phyloP scores from a whole-genome alignment of 2,888 invertebrate genomes.

The Microplitis manilae region DNA sequence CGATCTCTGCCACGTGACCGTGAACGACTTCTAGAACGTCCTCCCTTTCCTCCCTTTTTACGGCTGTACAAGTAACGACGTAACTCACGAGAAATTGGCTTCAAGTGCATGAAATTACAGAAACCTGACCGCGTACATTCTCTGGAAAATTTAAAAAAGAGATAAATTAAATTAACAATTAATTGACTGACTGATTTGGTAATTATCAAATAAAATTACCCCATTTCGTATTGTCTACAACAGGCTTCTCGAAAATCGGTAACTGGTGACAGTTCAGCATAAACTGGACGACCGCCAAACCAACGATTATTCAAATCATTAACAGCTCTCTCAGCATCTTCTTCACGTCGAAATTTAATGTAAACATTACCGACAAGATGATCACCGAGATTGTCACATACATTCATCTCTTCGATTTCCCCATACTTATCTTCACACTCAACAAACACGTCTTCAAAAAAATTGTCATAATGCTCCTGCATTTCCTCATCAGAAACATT shows the following conservation, averaged over 20 bases:
- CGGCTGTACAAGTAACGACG: slow-evolving; percentile 87
- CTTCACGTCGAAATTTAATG: slow-evolving; percentile 98
- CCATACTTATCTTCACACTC: slow-evolving; percentile 99
- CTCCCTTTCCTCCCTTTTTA: slow-evolving; percentile 74
- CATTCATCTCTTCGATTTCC: slow-evolving; percentile 99
- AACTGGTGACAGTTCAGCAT: slow-evolving; percentile 98
- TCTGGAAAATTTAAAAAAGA: slow-evolving; percentile 63
- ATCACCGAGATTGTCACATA: slow-evolving; percentile 99
- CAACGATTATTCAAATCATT: slow-evolving; percentile 98
- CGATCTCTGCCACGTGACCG: slow-evolving; percentile 72
- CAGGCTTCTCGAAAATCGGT: slow-evolving; percentile 99
- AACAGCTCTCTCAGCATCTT: slow-evolving; percentile 98
- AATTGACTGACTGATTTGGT: not conserved
- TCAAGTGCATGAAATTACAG: slow-evolving; percentile 99
- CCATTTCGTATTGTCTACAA: slow-evolving; percentile 99
- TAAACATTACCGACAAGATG: slow-evolving; percentile 99
- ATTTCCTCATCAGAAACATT: slow-evolving; percentile 98
- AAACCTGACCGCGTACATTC: slow-evolving; percentile 99
- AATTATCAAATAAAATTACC: slow-evolving; percentile 72
- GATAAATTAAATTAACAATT: slow-evolving; percentile 13
- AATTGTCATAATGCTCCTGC: slow-evolving; percentile 99
- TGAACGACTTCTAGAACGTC: slow-evolving; percentile 70
- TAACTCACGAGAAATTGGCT: slow-evolving; percentile 96
- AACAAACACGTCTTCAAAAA: slow-evolving; percentile 99
- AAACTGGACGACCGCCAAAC: slow-evolving; percentile 98